Evolutionary conservation across 2,888 invertebrate genomes (phyloP).

Genomic region (Venusia cambrica): DNA sequence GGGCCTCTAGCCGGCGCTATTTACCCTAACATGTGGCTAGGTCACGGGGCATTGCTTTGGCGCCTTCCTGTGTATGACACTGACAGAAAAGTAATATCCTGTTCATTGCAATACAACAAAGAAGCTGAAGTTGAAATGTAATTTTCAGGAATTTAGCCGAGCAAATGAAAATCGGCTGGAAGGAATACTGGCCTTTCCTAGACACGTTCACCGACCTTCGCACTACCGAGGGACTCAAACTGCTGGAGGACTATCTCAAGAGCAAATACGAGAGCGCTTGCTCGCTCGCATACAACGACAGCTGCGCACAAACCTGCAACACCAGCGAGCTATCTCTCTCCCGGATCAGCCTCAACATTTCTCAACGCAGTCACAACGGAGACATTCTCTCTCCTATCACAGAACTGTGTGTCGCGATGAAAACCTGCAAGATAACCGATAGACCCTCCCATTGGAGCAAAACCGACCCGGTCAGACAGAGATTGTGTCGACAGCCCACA

Average conservation of each 20-base stretch:
- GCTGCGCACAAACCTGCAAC: constrained; percentile 48
- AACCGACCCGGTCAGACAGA: constrained; percentile 58
- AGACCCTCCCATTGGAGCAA: constrained; percentile 54
- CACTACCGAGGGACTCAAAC: constrained; percentile 85
- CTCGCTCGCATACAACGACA: constrained; percentile 60
- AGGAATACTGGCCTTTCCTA: constrained; percentile 96
- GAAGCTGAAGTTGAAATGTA: no score
- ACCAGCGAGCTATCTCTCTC: constrained; percentile 57
- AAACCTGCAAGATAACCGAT: constrained; percentile 75
- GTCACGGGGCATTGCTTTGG: no score
- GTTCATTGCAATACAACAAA: no score
- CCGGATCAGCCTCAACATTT: constrained; percentile 50
- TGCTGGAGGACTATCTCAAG: constrained; percentile 88
- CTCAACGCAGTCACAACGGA: constrained; percentile 37
- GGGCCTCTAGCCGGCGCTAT: no score
- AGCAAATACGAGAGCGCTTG: constrained; percentile 72
- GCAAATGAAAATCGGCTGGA: constrained; percentile 89
- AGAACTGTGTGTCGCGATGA: constrained; percentile 81
- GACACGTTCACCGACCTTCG: constrained; percentile 90
- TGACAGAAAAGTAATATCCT: no score
- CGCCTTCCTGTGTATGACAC: no score
- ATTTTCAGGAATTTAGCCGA: constrained; percentile 83
- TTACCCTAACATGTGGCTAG: no score
- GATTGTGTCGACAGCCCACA: constrained; percentile 56
- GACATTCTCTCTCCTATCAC: constrained; percentile 77